A percentile compares a stretch with the other conserved stretches of the same genome.
These are phyloP conservation scores for Cecropterus lyciades DNA, from an alignment of 1,140 invertebrate genomes.

Conservation along the genomic window DNA sequence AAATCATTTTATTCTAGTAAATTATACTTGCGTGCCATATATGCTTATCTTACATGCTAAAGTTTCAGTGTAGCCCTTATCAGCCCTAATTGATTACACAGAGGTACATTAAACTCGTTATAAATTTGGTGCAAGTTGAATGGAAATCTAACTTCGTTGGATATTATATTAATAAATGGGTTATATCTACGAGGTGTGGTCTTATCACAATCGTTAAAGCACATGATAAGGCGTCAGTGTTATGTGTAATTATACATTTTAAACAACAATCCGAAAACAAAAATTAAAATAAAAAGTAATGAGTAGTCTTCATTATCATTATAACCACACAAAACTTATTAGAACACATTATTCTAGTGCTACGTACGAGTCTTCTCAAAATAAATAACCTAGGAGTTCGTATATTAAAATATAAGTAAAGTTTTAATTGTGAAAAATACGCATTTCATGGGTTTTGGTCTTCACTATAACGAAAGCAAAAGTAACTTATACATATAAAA, in stretches of 20 bases:
- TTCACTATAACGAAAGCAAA: no score
- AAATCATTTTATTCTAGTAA: constrained; percentile 51
- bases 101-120: constrained; percentile 34
- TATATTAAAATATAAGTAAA: no score
- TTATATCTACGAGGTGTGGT: constrained; percentile 31
- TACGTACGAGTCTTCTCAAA: no score
- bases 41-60: constrained; percentile 47
- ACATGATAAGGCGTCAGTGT: constrained; percentile 18
- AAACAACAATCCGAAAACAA: background rate
- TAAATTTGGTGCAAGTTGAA: constrained; percentile 10
- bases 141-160: constrained; percentile 27
- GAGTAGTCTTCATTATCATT: no score
- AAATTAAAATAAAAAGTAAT: no score
- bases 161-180: constrained; percentile 31
- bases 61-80: constrained; percentile 51
- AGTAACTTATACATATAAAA: no score
- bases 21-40: constrained; percentile 50
- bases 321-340: no score
- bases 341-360: no score
- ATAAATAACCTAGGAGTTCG: no score
- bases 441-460: no score
- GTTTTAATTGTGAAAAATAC: no score
- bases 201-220: constrained; percentile 18
- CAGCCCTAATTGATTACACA: constrained; percentile 51
- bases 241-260: background rate